Evolutionary conservation across 2,797 vertebrate genomes (phyloP), one percentile per base, ranked within the genome.

Genomic region (Holocentrus rufus): DNA sequence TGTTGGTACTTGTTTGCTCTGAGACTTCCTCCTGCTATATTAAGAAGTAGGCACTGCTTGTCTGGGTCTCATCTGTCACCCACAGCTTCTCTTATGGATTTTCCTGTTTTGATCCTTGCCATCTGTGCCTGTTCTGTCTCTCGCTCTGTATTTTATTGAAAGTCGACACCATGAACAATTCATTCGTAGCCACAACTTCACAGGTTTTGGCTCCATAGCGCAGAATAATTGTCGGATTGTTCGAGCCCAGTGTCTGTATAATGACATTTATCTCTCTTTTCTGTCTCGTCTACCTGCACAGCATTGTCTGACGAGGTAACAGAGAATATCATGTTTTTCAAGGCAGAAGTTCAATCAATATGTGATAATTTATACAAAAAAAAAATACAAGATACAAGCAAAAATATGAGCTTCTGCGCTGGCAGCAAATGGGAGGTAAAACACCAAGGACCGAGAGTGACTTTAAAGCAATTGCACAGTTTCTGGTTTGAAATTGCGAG

Each of bases 51-150:
- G 70, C 77, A 69, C 64, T 31, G 78, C 77, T 86, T 80, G 85
- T 80, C 77, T 88, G 71, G 81, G 86, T 88, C 77, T 90, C 90
- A 87, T 90, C 89, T 91, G 86, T 92, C 90, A 89, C 79, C 81
- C 83, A 76, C 79, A 85, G 89, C 83, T 83, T 89, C 81, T 89
- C 84, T 90, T 87, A 88, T 89, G 78, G 85, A 90, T 88, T 81
- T 90, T 87, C 82, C 82, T 87, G 81, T 88, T 89, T 89, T 89
- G 86, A 92, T 91, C 84, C 85, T 80, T 86, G 81, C 89, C 90
- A 91, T 90, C 90, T 91, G 90, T 81, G 83, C 73, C 65, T 84
- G 74, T 76, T 75, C 74, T 76, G 79, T 20, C 34, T 20, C 69
- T 85, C 52, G 59, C 74, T 85, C 71, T 79, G 64, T 62, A 54